A percentile compares a stretch with the other conserved stretches of the same genome.
phyloP scores from a whole-genome alignment of 2,888 invertebrate species.

The Stegana nigrithorax region DNA sequence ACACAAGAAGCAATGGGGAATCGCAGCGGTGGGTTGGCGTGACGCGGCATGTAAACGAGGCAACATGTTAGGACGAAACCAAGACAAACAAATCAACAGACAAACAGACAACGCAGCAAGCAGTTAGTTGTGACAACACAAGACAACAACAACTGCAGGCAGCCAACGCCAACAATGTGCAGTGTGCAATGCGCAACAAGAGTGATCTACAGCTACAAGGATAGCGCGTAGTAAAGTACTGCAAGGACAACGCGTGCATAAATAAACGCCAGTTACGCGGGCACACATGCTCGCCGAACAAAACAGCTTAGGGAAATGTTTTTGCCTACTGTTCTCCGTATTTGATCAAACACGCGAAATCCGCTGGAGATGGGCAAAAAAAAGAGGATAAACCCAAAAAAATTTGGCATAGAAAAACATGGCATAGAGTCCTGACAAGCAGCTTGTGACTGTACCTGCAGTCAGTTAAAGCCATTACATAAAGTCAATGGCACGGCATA shows the following conservation, averaged over 20 bases:
- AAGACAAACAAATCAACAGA: slow-evolving; percentile 16
- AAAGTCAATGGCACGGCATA: too few species aligned
- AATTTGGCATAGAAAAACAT: background rate
- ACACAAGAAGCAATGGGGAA: background rate
- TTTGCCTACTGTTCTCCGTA: background rate
- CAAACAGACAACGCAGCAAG: slow-evolving; percentile 6
- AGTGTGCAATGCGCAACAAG: background rate
- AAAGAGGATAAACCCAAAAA: too few species aligned
- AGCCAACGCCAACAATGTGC: background rate
- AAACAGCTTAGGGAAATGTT: slow-evolving; percentile 4
- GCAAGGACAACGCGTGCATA: slow-evolving; percentile 4
- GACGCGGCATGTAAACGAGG: background rate
- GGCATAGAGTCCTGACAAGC: too few species aligned
- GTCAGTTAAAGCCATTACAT: too few species aligned
- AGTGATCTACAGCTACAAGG: background rate
- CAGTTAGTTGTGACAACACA: background rate
- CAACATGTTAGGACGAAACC: slow-evolving; percentile 16
- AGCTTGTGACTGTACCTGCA: too few species aligned
- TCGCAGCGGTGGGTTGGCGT: background rate
- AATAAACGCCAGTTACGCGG: slow-evolving; percentile 11
- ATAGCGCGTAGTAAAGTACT: background rate
- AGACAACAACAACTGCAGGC: background rate
- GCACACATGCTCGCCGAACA: background rate
- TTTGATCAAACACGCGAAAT: background rate
- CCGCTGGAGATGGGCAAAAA: too few species aligned